phyloP scores from a whole-genome alignment of 2,888 invertebrate genomes.

The Clistopyga incitator region DNA sequence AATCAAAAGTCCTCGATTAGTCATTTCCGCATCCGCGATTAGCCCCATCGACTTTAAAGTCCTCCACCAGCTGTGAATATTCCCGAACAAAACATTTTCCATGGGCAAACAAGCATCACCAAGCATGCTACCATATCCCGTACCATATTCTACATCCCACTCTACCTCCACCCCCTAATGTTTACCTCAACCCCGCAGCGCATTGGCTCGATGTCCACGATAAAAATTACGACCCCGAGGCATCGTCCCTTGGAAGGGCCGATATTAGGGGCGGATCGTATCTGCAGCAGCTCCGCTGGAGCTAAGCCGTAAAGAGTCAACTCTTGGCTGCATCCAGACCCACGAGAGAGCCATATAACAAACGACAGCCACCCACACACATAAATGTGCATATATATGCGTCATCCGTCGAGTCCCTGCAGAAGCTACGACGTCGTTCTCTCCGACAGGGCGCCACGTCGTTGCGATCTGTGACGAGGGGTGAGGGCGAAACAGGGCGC shows the following conservation, averaged over 20 bases:
- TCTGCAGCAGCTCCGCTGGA: constrained; percentile 40
- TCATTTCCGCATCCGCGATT: constrained; percentile 4
- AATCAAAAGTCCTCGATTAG: constrained; percentile 24
- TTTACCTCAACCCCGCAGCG: constrained; percentile 11
- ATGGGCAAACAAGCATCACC: constrained; percentile 4
- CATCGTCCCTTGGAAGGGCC: neutral
- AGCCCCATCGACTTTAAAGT: constrained; percentile 39
- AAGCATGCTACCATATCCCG: neutral
- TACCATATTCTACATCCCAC: neutral
- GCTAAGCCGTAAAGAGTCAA: constrained; percentile 61
- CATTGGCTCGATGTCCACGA: neutral
- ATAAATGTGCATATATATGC: neutral
- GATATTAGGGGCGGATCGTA: constrained; percentile 48
- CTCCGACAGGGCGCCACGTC: neutral
- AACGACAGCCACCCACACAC: constrained; percentile 3
- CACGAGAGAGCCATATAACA: constrained; percentile 15
- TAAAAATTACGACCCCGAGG: neutral
- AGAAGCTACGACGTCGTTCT: constrained; percentile 4
- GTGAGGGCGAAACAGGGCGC: constrained; percentile 30
- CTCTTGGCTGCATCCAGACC: constrained; percentile 52
- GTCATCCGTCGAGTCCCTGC: neutral
- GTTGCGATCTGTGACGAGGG: constrained; percentile 49
- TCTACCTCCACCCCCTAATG: too few relatives aligned
- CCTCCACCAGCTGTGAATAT: neutral
- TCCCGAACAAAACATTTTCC: neutral